Percentiles rank a stretch among this genome's conserved stretches.
These are phyloP conservation scores for Platycercus adscitus DNA, from an alignment of 2,113 vertebrate genomes.

Conservation along the genomic window DNA sequence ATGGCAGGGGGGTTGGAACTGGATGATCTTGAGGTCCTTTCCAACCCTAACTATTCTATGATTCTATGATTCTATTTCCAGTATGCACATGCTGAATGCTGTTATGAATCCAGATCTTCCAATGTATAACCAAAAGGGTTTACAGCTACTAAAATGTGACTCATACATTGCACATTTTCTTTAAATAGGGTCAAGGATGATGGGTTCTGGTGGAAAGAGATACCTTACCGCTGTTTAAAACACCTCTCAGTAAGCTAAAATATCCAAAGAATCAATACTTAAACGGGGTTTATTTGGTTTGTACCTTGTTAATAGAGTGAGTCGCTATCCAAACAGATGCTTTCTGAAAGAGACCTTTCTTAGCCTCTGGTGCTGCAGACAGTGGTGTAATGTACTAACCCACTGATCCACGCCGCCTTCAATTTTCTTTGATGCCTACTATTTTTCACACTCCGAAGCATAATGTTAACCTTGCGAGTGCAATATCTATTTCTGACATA, in stretches of 20 bases:
- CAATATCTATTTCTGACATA: not conserved
- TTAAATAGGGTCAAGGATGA: not conserved
- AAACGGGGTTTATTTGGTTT: not conserved
- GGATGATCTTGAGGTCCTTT: no score
- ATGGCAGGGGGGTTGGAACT: no score
- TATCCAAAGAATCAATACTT: not conserved
- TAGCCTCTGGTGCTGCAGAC: not conserved
- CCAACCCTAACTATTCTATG: no score
- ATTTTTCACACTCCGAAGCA: not conserved
- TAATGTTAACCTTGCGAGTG: slow-evolving; percentile 16
- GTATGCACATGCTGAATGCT: not conserved
- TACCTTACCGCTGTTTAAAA: not conserved
- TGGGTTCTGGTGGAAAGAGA: not conserved
- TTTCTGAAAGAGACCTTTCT: not conserved
- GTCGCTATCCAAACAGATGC: not conserved
- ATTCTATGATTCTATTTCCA: not conserved
- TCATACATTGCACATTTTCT: not conserved
- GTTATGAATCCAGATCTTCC: not conserved
- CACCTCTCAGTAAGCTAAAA: not conserved
- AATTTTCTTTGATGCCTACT: slow-evolving; percentile 4
- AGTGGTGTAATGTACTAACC: not conserved
- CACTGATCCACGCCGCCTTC: slow-evolving; percentile 10
- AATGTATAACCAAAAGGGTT: not conserved
- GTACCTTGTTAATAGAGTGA: not conserved
- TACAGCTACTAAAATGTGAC: not conserved